Conservation (phyloP, 2,113 vertebrate species). For the Panthera uncia region DNA sequence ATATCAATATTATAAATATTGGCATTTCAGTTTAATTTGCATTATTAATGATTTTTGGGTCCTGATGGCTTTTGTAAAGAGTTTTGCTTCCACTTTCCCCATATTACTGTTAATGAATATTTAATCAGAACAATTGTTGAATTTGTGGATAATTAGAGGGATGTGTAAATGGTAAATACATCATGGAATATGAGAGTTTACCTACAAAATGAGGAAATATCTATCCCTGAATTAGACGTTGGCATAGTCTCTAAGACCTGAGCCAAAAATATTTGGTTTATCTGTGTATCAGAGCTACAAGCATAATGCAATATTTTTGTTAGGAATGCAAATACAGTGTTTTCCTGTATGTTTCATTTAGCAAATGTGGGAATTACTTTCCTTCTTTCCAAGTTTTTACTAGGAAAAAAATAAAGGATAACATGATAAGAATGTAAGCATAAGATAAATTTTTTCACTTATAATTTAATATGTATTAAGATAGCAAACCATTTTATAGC, state of each 20-base stretch:
- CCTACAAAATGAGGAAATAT: neutral
- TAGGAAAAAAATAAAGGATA: neutral
- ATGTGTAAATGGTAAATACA: neutral
- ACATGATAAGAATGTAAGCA: neutral
- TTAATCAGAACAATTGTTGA: neutral
- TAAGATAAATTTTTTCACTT: neutral
- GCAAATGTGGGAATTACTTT: neutral
- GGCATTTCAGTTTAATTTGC: neutral
- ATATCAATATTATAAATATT: neutral
- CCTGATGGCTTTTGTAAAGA: neutral
- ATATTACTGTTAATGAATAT: neutral
- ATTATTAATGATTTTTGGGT: neutral
- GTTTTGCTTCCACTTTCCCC: neutral
- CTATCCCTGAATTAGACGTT: neutral
- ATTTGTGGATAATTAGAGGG: neutral
- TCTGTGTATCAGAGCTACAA: neutral
- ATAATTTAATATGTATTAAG: neutral
- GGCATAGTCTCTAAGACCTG: neutral
- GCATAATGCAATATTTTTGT: neutral
- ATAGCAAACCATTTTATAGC: neutral
- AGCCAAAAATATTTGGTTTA: neutral
- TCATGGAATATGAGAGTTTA: neutral
- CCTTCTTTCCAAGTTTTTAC: neutral
- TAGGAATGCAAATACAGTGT: neutral
- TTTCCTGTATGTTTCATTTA: neutral